Conservation (phyloP, 2,888 invertebrate species). For the Coelopa pilipes region DNA sequence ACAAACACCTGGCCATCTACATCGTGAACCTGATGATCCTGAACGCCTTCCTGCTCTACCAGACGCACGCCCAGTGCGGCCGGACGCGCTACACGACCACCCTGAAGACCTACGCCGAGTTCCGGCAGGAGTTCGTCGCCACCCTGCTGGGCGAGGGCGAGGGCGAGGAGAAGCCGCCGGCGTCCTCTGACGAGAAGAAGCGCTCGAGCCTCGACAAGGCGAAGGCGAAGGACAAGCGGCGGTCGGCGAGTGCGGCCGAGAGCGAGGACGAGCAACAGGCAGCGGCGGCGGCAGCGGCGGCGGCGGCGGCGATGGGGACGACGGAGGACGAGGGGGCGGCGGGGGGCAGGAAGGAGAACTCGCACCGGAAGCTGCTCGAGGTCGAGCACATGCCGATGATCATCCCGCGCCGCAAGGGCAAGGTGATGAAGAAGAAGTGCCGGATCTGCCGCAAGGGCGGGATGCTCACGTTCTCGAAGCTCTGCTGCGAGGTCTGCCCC, state of each 20-base stretch:
- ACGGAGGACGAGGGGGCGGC: not conserved
- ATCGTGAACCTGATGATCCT: constrained; percentile 50
- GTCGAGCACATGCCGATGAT: constrained; percentile 35
- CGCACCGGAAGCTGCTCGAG: constrained; percentile 10
- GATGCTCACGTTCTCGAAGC: constrained; percentile 51
- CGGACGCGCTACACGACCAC: constrained; percentile 36
- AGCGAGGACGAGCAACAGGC: constrained; percentile 14
- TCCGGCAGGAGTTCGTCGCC: constrained; percentile 48
- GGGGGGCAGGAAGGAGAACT: not conserved
- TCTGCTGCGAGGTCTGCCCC: constrained; percentile 51
- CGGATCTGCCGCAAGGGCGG: constrained; percentile 51
- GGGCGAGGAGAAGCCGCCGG: not conserved
- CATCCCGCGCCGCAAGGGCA: constrained; percentile 41
- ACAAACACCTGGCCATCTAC: constrained; percentile 48
- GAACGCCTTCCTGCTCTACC: constrained; percentile 50
- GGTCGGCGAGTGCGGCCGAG: not conserved
- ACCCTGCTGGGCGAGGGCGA: constrained; percentile 45
- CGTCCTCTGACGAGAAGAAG: not conserved
- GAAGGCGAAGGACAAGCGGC: not conserved
- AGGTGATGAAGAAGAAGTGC: constrained; percentile 51
- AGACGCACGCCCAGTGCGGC: constrained; percentile 40
- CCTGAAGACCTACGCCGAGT: constrained; percentile 48
- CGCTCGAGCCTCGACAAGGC: not conserved
- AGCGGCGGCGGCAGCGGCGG: not conserved
- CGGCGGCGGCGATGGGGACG: not conserved